Percentiles rank a stretch among this genome's conserved stretches.
phyloP scores from a whole-genome alignment of 2,113 vertebrate genomes.

The Phoxinus phoxinus region DNA sequence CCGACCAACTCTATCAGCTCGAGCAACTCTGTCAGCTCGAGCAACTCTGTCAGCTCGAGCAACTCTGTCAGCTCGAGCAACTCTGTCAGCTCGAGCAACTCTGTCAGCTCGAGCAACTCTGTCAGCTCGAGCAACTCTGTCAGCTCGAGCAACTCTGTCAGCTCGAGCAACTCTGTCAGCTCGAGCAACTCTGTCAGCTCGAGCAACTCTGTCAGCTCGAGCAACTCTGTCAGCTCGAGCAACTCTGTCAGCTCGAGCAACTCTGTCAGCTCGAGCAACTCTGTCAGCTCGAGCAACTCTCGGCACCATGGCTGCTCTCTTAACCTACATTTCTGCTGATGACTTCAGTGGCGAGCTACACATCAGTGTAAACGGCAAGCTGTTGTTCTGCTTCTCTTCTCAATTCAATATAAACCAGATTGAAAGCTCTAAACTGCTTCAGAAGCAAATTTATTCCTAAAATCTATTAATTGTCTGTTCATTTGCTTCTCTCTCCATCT shows the following conservation, averaged over 20 bases:
- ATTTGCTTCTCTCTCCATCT: not conserved
- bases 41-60: not conserved
- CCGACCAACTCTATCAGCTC: constrained; percentile 10
- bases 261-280: constrained; percentile 7
- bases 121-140: not conserved
- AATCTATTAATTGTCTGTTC: not conserved
- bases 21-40: not conserved
- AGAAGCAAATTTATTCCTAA: not conserved
- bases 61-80: too few relatives aligned
- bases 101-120: too few relatives aligned
- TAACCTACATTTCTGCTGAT: constrained; percentile 48
- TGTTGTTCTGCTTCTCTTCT: not conserved
- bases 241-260: not conserved
- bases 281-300: not conserved
- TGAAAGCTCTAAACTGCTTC: not conserved
- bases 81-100: not conserved
- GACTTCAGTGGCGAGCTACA: not conserved
- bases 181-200: constrained; percentile 10
- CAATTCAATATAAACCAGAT: not conserved
- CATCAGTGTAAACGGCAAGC: not conserved
- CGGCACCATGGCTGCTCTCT: not conserved
- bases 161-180: not conserved
- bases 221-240: not conserved
- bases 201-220: not conserved
- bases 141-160: too few relatives aligned